A percentile compares a stretch with the other conserved stretches of the same genome.
These are phyloP conservation scores for Hoplostethus mediterraneus DNA, from an alignment of 2,797 vertebrate genomes.

Conservation along the genomic window DNA sequence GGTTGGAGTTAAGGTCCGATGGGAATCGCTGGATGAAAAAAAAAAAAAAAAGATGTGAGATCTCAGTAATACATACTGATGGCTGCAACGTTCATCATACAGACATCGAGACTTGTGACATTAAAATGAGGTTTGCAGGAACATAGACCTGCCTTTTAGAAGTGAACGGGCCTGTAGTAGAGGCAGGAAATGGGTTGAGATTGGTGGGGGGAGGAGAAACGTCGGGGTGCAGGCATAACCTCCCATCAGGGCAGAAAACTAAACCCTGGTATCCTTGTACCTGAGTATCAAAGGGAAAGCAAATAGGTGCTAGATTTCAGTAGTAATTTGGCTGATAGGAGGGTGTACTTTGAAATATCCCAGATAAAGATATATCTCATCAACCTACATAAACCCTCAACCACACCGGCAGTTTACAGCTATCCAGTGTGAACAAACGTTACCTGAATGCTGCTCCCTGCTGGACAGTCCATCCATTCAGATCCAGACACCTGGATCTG, in stretches of 20 bases:
- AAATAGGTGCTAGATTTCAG: not conserved
- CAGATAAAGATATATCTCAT: not conserved
- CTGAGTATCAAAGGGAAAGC: constrained; percentile 61
- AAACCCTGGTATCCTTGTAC: constrained; percentile 79
- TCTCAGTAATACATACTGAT: too few relatives aligned
- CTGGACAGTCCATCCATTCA: constrained; percentile 85
- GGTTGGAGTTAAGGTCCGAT: not conserved
- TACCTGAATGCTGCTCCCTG: constrained; percentile 83
- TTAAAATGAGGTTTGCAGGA: not conserved
- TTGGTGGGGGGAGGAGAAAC: constrained; percentile 42
- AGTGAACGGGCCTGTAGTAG: not conserved
- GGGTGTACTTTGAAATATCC: too few relatives aligned
- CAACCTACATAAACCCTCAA: too few relatives aligned
- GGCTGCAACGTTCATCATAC: too few relatives aligned
- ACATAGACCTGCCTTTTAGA: constrained; percentile 50
- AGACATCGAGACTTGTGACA: not conserved
- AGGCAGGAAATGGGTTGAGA: not conserved
- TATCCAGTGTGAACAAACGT: not conserved
- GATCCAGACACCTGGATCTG: constrained; percentile 82
- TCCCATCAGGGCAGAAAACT: constrained; percentile 82
- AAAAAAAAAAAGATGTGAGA: not conserved
- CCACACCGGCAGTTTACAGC: too few relatives aligned
- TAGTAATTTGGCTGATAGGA: too few relatives aligned
- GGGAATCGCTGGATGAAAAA: constrained; percentile 21
- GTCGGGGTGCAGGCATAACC: constrained; percentile 78